Evolutionary conservation across 1,140 invertebrate genomes (phyloP).

Genomic region (Polyergus mexicanus): DNA sequence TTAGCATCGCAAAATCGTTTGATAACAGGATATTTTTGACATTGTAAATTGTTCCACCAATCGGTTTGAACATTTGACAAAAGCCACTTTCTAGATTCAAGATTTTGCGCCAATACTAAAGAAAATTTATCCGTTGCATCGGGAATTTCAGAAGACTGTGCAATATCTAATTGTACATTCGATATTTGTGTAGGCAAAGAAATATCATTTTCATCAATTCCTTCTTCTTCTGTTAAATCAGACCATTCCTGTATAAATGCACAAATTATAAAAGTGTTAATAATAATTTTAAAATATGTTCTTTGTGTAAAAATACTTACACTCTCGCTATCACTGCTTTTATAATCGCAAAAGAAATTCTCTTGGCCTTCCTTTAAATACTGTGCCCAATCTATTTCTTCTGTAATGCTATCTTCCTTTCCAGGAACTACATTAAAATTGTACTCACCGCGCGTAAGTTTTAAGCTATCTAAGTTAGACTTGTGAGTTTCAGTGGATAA

Average conservation of each 20-base stretch:
- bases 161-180: constrained; percentile 24
- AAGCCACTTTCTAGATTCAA: constrained; percentile 82
- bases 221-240: constrained; percentile 75
- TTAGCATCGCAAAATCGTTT: constrained; percentile 80
- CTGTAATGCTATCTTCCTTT: constrained; percentile 74
- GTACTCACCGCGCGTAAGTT: constrained; percentile 64
- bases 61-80: constrained; percentile 81
- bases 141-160: not conserved
- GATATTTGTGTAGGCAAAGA: constrained; percentile 16
- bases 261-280: constrained; percentile 30
- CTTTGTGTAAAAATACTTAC: constrained; percentile 70
- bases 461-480: constrained; percentile 74
- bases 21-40: constrained; percentile 75
- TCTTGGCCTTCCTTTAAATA: constrained; percentile 84
- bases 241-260: constrained; percentile 73
- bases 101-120: constrained; percentile 70
- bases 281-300: constrained; percentile 22
- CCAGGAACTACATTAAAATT: constrained; percentile 63
- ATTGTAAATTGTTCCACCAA: constrained; percentile 84
- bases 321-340: constrained; percentile 79
- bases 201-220: constrained; percentile 22
- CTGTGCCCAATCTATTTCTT: constrained; percentile 84
- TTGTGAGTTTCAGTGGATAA: constrained; percentile 82
- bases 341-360: constrained; percentile 81
- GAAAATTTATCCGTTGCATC: constrained; percentile 68